Conservation (phyloP, 2,797 vertebrate genomes). For the Oreortyx pictus region DNA sequence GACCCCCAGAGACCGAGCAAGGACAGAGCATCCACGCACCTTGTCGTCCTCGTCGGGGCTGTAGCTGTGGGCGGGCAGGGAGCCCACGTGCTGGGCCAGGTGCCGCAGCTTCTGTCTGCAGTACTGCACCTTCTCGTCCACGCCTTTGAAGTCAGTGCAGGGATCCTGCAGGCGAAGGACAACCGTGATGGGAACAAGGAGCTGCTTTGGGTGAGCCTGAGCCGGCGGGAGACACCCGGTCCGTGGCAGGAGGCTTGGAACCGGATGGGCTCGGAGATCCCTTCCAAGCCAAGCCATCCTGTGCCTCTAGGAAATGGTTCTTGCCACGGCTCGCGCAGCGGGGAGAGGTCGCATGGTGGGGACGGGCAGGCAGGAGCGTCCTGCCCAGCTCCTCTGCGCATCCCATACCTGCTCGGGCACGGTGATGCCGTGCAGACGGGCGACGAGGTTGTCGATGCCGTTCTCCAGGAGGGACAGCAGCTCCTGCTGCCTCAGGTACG, state of each 20-base stretch:
- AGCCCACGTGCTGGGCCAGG: not conserved
- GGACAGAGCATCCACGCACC: rapidly evolving
- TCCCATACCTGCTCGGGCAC: no score
- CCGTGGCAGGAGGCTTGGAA: no score
- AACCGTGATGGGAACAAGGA: not conserved
- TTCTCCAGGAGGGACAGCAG: no score
- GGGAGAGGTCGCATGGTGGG: not conserved
- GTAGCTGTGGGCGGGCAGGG: not conserved
- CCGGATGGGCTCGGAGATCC: no score
- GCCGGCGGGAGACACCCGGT: no score
- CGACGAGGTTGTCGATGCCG: no score
- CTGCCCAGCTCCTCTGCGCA: no score
- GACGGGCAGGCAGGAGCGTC: not conserved
- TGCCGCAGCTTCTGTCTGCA: not conserved
- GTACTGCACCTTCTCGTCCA: constrained; percentile 4
- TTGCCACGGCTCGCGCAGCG: not conserved
- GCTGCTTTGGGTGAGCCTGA: not conserved
- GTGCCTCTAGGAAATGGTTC: no score
- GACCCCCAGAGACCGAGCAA: not conserved
- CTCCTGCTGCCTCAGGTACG: no score
- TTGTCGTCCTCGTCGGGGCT: rapidly evolving
- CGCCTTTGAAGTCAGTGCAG: rapidly evolving
- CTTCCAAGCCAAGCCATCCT: no score
- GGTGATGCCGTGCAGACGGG: no score
- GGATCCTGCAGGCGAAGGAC: not conserved